Percentiles rank a stretch among this genome's conserved stretches.
Evolutionary conservation across 2,113 vertebrate genomes (phyloP).

Genomic region (Steatornis caripensis): DNA sequence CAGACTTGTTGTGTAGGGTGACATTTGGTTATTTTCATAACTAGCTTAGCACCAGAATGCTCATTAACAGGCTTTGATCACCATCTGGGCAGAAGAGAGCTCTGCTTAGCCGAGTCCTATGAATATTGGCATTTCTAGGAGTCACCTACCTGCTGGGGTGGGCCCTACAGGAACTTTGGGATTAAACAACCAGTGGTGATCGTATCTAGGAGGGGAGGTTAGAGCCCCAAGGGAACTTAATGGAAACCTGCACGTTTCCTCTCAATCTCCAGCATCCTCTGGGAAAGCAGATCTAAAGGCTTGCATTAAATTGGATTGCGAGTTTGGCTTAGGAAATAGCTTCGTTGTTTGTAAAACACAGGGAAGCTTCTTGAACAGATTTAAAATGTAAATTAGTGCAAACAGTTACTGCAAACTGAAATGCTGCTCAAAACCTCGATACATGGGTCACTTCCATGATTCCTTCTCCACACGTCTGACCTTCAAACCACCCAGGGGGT

Average conservation of each 20-base stretch:
- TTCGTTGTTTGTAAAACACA: neutral
- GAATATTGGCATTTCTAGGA: neutral
- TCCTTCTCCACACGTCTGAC: neutral
- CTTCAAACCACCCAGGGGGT: neutral
- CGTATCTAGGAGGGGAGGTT: rapidly evolving
- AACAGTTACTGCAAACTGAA: neutral
- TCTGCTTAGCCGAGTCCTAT: neutral
- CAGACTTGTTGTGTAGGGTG: neutral
- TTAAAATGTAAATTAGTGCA: neutral
- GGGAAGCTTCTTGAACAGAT: neutral
- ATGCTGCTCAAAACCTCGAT: neutral
- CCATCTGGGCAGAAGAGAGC: neutral
- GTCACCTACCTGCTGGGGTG: neutral
- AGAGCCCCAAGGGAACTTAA: neutral
- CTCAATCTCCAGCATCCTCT: neutral
- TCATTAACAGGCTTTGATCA: neutral
- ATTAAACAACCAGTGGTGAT: neutral
- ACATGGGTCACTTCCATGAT: neutral
- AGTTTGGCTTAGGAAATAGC: neutral
- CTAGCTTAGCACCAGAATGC: neutral
- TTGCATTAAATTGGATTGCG: neutral
- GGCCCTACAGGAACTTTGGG: neutral
- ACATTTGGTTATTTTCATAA: neutral
- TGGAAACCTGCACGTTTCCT: neutral
- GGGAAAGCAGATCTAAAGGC: neutral